Evolutionary conservation across 2,888 invertebrate species (phyloP), one percentile per base, ranked within the genome.

Genomic region (Lacanobia oleracea): DNA sequence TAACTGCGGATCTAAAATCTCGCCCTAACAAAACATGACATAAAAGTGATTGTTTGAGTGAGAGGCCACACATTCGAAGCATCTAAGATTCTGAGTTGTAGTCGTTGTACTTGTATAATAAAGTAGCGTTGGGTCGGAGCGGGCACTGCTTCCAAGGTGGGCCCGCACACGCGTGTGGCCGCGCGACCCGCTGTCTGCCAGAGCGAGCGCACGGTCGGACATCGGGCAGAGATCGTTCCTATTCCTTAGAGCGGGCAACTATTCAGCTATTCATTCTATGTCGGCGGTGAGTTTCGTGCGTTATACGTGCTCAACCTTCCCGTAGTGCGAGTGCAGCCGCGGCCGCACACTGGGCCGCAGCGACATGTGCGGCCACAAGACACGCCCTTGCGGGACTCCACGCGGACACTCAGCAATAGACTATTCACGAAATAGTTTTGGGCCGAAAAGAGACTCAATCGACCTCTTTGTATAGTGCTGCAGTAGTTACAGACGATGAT

Each of bases 101-200:
- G 54, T 75, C 33, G n/a, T 23, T 7, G 23, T 62, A 33, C 4
- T 7, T 43, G 12, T 43, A 10, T 6, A 43, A 6, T 33, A 33
- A 33, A 33, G 5, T 33, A 33, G 33, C 33, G 0, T 4, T 6
- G 0, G 33, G 33, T 43, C 33, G 9, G 33, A 18, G 33, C n/a
- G 43, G 33, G 60, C 60, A 86, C 91, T 92, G 92, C 83, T 85
- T 85, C 89, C 90, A 90, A 92, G 92, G 89, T 83, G 87, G 90
- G 84, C 85, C 80, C 81, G 86, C 77, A 79, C 83, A 79, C 79
- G 77, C 82, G 75, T 84, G 87, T 87, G 88, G 84, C 79, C 65
- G 23, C 68, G 69, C 79, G 79, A 64, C 56, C 12, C 16, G 33
- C 72, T 9, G 65, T n/a, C 64, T 81, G 77, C 79, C 84, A n/a